Conservation (phyloP, 64 coral and sea anemone genomes). For the Acropora tenuis region DNA sequence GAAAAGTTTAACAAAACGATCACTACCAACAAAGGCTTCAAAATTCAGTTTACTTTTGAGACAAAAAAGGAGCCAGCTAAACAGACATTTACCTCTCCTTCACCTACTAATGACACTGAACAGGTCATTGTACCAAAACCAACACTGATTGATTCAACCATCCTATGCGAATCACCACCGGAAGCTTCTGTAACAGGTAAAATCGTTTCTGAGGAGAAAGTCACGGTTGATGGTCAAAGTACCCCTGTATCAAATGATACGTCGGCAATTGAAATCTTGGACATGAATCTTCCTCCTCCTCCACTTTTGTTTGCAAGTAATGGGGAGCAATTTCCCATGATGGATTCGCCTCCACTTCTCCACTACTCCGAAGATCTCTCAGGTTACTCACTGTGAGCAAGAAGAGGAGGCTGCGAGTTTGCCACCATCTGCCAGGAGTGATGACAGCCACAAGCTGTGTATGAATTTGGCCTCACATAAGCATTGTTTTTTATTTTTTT, state of each 20-base stretch:
- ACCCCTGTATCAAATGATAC: background rate
- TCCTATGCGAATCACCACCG: background rate
- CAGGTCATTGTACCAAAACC: background rate
- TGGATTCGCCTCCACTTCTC: constrained; percentile 69
- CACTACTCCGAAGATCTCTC: constrained; percentile 45
- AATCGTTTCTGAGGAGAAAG: background rate
- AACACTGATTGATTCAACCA: background rate
- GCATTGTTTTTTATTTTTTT: too few species aligned
- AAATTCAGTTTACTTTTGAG: constrained; percentile 40
- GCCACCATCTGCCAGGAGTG: constrained; percentile 40
- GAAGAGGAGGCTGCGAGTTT: background rate
- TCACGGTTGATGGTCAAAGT: background rate
- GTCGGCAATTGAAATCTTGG: background rate
- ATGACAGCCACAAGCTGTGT: constrained; percentile 15
- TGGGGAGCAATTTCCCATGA: constrained; percentile 11
- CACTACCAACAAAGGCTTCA: constrained; percentile 36
- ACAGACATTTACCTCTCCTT: background rate
- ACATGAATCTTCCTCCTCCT: constrained; percentile 72
- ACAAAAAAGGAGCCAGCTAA: constrained; percentile 10
- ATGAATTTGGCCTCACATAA: background rate
- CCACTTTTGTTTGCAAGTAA: constrained; percentile 57
- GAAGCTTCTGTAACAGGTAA: background rate
- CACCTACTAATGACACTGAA: background rate
- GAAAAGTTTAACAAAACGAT: constrained; percentile 32
- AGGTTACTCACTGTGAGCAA: background rate